A percentile compares a stretch with the other conserved stretches of the same genome.
Conservation (phyloP, 2,113 vertebrate genomes). For the Proteles cristata region DNA sequence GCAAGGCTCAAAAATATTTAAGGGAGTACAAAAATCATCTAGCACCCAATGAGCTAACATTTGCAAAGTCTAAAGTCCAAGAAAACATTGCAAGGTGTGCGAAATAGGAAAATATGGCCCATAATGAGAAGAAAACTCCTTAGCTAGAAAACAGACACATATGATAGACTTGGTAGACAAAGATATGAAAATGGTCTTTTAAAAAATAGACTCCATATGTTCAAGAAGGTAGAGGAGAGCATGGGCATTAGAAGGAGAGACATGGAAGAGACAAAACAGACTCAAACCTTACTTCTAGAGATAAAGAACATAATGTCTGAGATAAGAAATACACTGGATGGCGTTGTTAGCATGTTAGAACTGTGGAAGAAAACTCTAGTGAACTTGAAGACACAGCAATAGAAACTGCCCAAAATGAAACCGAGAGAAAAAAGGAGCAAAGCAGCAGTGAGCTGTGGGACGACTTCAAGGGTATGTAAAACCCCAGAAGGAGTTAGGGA, state of each 20-base stretch:
- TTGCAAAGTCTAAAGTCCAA: slow-evolving; percentile 5
- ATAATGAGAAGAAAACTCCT: not conserved
- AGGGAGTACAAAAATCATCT: not conserved
- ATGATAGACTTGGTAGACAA: not conserved
- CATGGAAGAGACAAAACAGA: not conserved
- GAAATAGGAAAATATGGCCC: not conserved
- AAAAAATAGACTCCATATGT: not conserved
- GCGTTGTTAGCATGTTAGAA: not conserved
- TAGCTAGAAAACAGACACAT: not conserved
- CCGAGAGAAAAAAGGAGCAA: not conserved
- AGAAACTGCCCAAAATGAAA: slow-evolving; percentile 20
- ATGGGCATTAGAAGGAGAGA: not conserved
- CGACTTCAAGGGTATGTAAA: not conserved
- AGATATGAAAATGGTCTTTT: not conserved
- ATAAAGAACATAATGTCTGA: not conserved
- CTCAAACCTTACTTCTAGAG: slow-evolving; percentile 22
- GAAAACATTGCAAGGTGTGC: not conserved
- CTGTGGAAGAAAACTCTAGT: slow-evolving; percentile 27
- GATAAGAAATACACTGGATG: not conserved
- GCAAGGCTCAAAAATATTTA: slow-evolving; percentile 3
- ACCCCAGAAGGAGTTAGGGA: not conserved
- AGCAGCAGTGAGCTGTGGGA: not conserved
- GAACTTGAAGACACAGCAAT: slow-evolving; percentile 31
- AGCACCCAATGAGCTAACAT: not conserved
- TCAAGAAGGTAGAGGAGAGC: slow-evolving; percentile 17